A percentile compares a stretch with the other conserved stretches of the same genome.
Conservation (phyloP, 1,140 invertebrate species). For the Magallana ariakensis region DNA sequence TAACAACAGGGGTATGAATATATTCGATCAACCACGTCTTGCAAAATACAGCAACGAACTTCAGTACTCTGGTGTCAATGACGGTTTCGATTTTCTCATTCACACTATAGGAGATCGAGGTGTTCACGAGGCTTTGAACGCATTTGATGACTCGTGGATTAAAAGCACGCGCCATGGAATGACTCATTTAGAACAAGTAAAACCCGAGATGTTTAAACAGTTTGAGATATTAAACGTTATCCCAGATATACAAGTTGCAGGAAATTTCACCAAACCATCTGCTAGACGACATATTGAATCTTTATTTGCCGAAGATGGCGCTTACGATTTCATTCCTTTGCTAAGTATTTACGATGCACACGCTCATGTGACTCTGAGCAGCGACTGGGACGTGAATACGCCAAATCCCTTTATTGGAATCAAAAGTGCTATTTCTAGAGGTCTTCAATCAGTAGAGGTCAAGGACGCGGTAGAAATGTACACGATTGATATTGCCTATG, state of each 20-base stretch:
- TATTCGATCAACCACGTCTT: slow-evolving; percentile 46
- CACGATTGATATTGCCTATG: slow-evolving; percentile 55
- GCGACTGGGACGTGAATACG: slow-evolving; percentile 57
- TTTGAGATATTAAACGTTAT: slow-evolving; percentile 48
- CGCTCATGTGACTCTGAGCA: slow-evolving; percentile 52
- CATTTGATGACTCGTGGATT: neutral
- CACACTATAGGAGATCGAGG: slow-evolving; percentile 59
- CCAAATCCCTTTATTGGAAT: slow-evolving; percentile 58
- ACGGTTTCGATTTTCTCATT: slow-evolving; percentile 59
- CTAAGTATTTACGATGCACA: slow-evolving; percentile 45
- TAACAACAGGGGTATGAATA: slow-evolving; percentile 57
- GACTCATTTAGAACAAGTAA: slow-evolving; percentile 56
- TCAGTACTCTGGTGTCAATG: slow-evolving; percentile 43
- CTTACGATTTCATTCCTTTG: slow-evolving; percentile 45
- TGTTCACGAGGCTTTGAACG: slow-evolving; percentile 52
- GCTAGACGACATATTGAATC: neutral
- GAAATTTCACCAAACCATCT: slow-evolving; percentile 47
- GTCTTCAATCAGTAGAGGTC: slow-evolving; percentile 44
- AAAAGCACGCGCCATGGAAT: slow-evolving; percentile 47
- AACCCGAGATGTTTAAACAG: slow-evolving; percentile 9
- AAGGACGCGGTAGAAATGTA: slow-evolving; percentile 61
- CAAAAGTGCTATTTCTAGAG: slow-evolving; percentile 44
- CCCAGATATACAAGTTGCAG: slow-evolving; percentile 61
- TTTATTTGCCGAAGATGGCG: slow-evolving; percentile 40
- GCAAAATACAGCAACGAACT: slow-evolving; percentile 49